phyloP scores from a whole-genome alignment of 2,888 invertebrate genomes.

The Drosophila infuscata region DNA sequence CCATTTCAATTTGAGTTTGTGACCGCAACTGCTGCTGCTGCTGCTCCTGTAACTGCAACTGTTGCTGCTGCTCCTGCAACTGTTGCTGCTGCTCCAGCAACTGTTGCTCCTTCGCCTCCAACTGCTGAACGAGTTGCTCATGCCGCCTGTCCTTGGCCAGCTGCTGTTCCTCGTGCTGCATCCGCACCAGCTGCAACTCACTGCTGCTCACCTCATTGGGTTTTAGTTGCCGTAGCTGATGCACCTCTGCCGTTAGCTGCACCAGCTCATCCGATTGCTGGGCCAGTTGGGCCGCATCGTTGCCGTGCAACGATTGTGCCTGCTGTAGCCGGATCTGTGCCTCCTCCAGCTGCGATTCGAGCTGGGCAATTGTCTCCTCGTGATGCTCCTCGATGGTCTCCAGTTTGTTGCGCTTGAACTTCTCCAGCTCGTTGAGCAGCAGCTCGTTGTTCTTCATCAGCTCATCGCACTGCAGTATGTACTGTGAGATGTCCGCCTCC shows the following conservation, averaged over 20 bases:
- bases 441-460: slow-evolving; percentile 90
- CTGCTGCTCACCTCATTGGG: background rate
- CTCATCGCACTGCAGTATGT: slow-evolving; percentile 88
- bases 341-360: slow-evolving; percentile 89
- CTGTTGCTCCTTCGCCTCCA: background rate
- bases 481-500: slow-evolving; percentile 85
- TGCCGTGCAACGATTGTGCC: background rate
- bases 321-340: slow-evolving; percentile 64
- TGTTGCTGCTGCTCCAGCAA: too few species aligned
- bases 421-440: slow-evolving; percentile 88
- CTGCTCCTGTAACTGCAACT: background rate
- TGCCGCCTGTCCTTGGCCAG: background rate
- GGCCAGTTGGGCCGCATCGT: background rate
- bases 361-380: slow-evolving; percentile 88
- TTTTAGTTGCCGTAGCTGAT: slow-evolving; percentile 54
- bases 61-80: background rate
- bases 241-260: slow-evolving; percentile 60
- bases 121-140: background rate
- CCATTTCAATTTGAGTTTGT: background rate
- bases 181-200: background rate
- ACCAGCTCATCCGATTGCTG: slow-evolving; percentile 10
- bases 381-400: slow-evolving; percentile 91
- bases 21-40: background rate
- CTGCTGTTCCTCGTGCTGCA: slow-evolving; percentile 9
- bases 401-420: slow-evolving; percentile 87